phyloP scores from a whole-genome alignment of 2,888 invertebrate species.

The Coelogynopora nodosa region DNA sequence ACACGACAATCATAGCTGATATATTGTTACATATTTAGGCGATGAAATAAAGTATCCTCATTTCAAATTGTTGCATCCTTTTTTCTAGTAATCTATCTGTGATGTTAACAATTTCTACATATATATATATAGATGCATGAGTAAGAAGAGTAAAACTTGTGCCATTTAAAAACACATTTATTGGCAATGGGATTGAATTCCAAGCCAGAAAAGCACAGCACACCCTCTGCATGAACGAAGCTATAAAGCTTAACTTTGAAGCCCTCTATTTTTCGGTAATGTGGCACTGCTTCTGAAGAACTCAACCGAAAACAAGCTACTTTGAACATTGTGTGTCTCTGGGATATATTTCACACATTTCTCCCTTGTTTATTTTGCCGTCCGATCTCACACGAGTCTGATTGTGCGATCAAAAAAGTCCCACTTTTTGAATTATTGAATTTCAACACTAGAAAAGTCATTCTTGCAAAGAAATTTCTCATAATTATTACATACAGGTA shows the following conservation, averaged over 20 bases:
- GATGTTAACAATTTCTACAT: no score
- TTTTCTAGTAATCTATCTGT: not conserved
- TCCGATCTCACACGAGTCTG: not conserved
- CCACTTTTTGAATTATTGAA: not conserved
- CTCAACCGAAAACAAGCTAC: not conserved
- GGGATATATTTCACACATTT: not conserved
- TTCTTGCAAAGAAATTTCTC: not conserved
- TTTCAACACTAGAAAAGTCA: not conserved
- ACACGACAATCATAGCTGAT: not conserved
- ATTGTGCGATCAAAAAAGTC: not conserved
- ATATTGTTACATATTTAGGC: not conserved
- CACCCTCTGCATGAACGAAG: not conserved
- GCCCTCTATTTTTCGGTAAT: not conserved
- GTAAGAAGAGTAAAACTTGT: not conserved
- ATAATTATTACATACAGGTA: not conserved
- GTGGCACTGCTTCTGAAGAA: not conserved
- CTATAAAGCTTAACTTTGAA: not conserved
- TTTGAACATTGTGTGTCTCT: not conserved
- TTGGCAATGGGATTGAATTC: not conserved
- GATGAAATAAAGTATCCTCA: not conserved
- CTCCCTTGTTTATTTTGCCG: not conserved
- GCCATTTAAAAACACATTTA: not conserved
- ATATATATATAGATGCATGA: no score
- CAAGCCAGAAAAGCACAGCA: not conserved
- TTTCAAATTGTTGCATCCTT: not conserved